A percentile compares a stretch with the other conserved stretches of the same genome.
Conservation (phyloP, 1,140 invertebrate genomes). For the Saccostrea cuccullata region DNA sequence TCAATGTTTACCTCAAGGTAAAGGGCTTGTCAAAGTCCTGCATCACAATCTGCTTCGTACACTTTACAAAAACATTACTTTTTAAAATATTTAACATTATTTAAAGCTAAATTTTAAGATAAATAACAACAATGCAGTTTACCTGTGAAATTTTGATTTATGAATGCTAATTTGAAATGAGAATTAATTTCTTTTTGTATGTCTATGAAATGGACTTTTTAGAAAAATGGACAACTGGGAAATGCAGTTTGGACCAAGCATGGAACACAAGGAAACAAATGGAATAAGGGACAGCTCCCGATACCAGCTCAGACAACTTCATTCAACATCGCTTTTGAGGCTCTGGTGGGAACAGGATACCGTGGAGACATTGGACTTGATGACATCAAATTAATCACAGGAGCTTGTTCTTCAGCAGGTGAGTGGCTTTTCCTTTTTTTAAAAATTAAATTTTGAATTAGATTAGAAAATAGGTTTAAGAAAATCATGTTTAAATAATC, state of each 20-base stretch:
- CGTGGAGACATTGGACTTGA: slow-evolving; percentile 71
- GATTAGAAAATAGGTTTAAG: not conserved
- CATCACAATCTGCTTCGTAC: not conserved
- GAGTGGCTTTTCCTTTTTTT: not conserved
- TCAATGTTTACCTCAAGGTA: slow-evolving; percentile 67
- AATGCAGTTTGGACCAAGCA: slow-evolving; percentile 62
- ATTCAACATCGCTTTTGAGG: slow-evolving; percentile 77
- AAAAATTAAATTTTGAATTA: not conserved
- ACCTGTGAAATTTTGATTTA: too few species aligned
- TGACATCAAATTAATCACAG: slow-evolving; percentile 65
- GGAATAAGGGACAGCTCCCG: slow-evolving; percentile 63
- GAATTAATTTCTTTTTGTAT: too few species aligned
- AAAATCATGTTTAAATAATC: not conserved
- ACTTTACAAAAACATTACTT: too few species aligned
- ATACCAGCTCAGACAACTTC: slow-evolving; percentile 53
- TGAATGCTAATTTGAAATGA: too few species aligned
- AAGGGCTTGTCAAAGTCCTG: not conserved
- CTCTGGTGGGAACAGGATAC: slow-evolving; percentile 64
- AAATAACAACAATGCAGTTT: too few species aligned
- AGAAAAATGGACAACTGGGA: slow-evolving; percentile 35
- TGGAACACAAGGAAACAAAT: slow-evolving; percentile 69
- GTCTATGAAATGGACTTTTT: not conserved
- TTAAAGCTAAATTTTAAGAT: too few species aligned
- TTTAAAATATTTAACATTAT: too few species aligned
- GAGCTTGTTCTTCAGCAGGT: slow-evolving; percentile 64